Evolutionary conservation across 2,113 vertebrate genomes (phyloP).

Genomic region (Manacus vitellinus): DNA sequence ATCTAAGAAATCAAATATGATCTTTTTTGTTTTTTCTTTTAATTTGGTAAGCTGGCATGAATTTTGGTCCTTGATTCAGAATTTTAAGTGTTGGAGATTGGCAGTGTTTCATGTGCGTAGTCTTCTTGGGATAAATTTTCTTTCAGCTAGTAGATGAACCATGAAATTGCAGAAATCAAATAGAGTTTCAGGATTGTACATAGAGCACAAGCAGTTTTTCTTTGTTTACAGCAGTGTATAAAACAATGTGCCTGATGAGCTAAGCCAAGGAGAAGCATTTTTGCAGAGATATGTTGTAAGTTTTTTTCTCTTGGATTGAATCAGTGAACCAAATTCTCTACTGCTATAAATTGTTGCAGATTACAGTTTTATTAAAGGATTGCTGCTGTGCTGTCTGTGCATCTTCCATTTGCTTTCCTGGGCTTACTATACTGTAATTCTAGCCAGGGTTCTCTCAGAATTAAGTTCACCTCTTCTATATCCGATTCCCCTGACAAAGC

Average conservation of each 20-base stretch:
- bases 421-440: background rate
- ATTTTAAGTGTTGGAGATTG: background rate
- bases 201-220: conserved; percentile 9
- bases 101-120: background rate
- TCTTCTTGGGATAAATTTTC: conserved; percentile 48
- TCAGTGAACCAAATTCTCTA: conserved; percentile 18
- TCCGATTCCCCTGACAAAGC: background rate
- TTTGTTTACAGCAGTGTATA: conserved; percentile 48
- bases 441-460: background rate
- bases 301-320: background rate
- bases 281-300: background rate
- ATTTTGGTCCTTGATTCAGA: background rate
- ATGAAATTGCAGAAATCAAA: conserved; percentile 65
- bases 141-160: conserved; percentile 34
- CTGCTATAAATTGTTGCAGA: background rate
- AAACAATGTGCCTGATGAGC: conserved; percentile 33
- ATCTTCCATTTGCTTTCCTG: background rate
- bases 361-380: conserved; percentile 17
- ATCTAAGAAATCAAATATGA: background rate
- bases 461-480: background rate
- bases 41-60: background rate
- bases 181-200: conserved; percentile 36
- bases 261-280: conserved; percentile 23
- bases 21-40: background rate
- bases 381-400: background rate